A percentile compares a stretch with the other conserved stretches of the same genome.
Evolutionary conservation across 2,888 invertebrate genomes (phyloP).

Genomic region (Drosophila formosana): DNA sequence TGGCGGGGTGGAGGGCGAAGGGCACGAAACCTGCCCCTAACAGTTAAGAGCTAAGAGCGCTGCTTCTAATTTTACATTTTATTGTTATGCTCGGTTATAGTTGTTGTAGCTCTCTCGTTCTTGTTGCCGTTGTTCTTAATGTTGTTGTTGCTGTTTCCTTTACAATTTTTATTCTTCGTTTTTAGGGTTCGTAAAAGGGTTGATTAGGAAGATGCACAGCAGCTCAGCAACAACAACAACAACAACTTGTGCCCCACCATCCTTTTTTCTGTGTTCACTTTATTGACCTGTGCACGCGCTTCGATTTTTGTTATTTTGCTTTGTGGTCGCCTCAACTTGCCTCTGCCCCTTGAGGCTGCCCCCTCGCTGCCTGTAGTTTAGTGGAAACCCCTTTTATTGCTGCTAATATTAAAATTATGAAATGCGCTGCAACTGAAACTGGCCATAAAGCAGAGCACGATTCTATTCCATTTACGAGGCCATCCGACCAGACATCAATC

Average conservation of each 20-base stretch:
- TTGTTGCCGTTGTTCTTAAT: constrained; percentile 18
- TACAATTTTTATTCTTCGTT: constrained; percentile 63
- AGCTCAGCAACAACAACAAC: constrained; percentile 20
- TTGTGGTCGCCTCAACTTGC: constrained; percentile 28
- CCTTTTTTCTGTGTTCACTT: constrained; percentile 37
- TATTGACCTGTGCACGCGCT: constrained; percentile 73
- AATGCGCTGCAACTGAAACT: constrained; percentile 30
- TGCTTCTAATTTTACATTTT: constrained; percentile 80
- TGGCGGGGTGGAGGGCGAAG: background rate
- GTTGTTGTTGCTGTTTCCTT: constrained; percentile 30
- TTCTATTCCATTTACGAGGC: constrained; percentile 45
- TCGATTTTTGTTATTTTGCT: constrained; percentile 71
- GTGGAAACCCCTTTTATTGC: constrained; percentile 61
- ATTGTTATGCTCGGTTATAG: constrained; percentile 66
- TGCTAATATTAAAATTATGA: constrained; percentile 76
- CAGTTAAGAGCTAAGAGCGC: constrained; percentile 36
- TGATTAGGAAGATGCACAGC: constrained; percentile 75
- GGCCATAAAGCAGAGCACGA: constrained; percentile 22
- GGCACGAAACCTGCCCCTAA: constrained; percentile 61
- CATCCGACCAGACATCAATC: constrained; percentile 16
- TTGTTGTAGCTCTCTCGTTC: constrained; percentile 25
- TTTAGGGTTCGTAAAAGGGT: constrained; percentile 79
- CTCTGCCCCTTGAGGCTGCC: background rate
- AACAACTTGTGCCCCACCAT: constrained; percentile 4
- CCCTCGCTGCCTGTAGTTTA: constrained; percentile 8